These are phyloP conservation scores for Spialia ferax DNA, from an alignment of 2,888 invertebrate species.

Conservation along the genomic window DNA sequence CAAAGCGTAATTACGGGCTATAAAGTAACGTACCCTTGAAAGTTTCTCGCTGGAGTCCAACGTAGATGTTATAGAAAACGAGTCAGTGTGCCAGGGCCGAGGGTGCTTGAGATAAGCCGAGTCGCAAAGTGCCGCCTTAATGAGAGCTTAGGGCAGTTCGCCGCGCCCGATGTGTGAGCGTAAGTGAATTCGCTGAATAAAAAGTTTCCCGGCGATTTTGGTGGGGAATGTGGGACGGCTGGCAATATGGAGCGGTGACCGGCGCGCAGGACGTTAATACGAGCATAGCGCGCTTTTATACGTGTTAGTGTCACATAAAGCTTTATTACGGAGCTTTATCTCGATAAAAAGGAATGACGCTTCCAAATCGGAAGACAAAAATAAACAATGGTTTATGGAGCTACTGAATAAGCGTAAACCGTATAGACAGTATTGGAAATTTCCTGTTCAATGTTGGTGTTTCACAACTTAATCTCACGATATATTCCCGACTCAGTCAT, in stretches of 20 bases:
- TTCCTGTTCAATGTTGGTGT: not conserved
- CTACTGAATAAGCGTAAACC: not conserved
- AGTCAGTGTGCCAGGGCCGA: constrained; percentile 73
- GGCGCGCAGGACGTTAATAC: constrained; percentile 6
- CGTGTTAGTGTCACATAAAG: constrained; percentile 31
- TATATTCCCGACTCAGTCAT: too few relatives aligned
- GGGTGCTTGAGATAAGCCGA: constrained; percentile 58
- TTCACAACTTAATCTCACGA: not conserved
- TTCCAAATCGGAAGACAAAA: constrained; percentile 6
- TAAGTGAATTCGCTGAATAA: constrained; percentile 52
- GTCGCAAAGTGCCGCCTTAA: constrained; percentile 57
- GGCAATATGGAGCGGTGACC: constrained; percentile 5
- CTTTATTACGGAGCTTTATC: constrained; percentile 26
- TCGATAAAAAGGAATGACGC: constrained; percentile 16
- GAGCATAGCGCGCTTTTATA: constrained; percentile 13
- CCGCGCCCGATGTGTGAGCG: constrained; percentile 44
- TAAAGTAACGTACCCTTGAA: constrained; percentile 32
- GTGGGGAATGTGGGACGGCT: constrained; percentile 18
- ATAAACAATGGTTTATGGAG: not conserved
- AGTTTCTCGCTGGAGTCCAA: constrained; percentile 23
- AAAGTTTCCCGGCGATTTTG: constrained; percentile 39
- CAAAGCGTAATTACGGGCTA: constrained; percentile 38
- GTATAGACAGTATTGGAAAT: not conserved
- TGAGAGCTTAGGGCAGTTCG: constrained; percentile 57
- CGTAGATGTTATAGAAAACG: constrained; percentile 48